These are phyloP conservation scores for Odontocolon sp. DNA, from an alignment of 2,888 invertebrate species.

Conservation along the genomic window DNA sequence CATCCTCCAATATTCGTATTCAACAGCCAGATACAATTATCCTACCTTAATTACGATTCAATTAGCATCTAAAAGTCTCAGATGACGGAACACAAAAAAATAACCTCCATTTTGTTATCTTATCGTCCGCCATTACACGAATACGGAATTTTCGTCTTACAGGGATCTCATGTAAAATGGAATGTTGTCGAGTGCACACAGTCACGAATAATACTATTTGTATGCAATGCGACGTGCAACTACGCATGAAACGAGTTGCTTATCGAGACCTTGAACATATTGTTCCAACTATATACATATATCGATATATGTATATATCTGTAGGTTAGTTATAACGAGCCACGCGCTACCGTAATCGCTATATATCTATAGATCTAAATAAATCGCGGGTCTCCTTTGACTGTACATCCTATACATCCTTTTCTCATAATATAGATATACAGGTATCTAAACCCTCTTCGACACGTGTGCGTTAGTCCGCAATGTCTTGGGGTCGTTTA, in stretches of 20 bases:
- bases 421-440: constrained; percentile 13
- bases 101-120: too few species aligned
- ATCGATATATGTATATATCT: neutral
- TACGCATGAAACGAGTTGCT: neutral
- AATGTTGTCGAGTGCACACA: neutral
- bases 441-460: neutral
- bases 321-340: constrained; percentile 17
- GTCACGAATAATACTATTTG: neutral
- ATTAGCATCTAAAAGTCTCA: neutral
- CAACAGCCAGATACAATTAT: neutral
- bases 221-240: neutral
- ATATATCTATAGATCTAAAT: neutral
- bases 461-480: constrained; percentile 23
- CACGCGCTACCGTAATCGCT: constrained; percentile 21
- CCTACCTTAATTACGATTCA: too few species aligned
- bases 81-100: neutral
- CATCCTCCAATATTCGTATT: constrained; percentile 23
- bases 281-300: constrained; percentile 1
- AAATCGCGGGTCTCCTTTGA: constrained; percentile 6
- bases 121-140: neutral
- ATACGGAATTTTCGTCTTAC: too few species aligned
- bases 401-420: neutral
- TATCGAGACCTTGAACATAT: constrained; percentile 23
- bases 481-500: constrained; percentile 1
- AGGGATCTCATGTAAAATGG: neutral